phyloP scores from a whole-genome alignment of 92 coral and sea anemone species.

The Diadumene lineata region DNA sequence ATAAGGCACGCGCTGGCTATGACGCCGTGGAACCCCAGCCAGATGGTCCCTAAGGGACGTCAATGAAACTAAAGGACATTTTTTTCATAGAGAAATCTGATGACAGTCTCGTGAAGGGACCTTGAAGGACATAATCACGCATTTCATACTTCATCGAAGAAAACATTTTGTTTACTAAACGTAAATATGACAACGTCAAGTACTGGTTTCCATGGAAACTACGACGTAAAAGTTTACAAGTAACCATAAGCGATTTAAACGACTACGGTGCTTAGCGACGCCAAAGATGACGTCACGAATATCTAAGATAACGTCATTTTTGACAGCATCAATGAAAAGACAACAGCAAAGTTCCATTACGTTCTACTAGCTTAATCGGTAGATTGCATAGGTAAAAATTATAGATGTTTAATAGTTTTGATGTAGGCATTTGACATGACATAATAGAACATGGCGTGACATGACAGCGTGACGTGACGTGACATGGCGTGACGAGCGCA shows the following conservation, averaged over 20 bases:
- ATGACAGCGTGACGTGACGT: too few species aligned
- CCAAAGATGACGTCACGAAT: not conserved
- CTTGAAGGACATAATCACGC: conserved; percentile 2
- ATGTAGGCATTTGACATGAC: too few species aligned
- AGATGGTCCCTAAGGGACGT: conserved; percentile 69
- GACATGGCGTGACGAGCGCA: too few species aligned
- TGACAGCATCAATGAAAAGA: too few species aligned
- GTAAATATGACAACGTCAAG: conserved; percentile 5
- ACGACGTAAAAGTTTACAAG: not conserved
- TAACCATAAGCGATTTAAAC: not conserved
- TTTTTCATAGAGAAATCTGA: conserved; percentile 2
- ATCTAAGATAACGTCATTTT: too few species aligned
- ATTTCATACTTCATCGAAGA: conserved; percentile 12
- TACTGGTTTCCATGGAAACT: conserved; percentile 5
- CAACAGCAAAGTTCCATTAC: too few species aligned
- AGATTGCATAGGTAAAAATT: too few species aligned
- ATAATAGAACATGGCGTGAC: too few species aligned
- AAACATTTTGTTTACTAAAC: not conserved
- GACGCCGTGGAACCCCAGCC: conserved; percentile 86
- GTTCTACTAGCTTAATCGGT: too few species aligned
- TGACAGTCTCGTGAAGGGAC: conserved; percentile 4
- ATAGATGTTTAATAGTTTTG: not conserved
- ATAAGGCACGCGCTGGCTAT: conserved; percentile 83
- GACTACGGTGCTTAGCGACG: not conserved
- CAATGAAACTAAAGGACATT: not conserved